phyloP scores from a whole-genome alignment of 2,113 vertebrate genomes.

The Etia nguti region DNA sequence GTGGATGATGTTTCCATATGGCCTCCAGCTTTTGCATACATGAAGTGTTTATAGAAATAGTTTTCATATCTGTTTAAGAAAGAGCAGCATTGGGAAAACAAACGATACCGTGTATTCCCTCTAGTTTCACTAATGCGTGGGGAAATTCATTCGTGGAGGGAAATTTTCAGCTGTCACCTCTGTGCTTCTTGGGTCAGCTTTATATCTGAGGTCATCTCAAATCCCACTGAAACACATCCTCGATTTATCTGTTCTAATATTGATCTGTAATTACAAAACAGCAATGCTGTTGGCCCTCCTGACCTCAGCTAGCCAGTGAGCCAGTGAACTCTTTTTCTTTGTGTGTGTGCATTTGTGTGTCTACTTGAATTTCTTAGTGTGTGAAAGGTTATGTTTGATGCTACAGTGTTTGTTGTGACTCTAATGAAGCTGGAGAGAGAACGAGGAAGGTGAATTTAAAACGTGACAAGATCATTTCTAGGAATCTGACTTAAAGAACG shows the following conservation, averaged over 20 bases:
- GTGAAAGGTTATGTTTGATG: not conserved
- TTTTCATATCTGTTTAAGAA: not conserved
- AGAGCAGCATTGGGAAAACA: not conserved
- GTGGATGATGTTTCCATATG: not conserved
- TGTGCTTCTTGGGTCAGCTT: not conserved
- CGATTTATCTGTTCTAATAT: not conserved
- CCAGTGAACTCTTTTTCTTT: too few species aligned
- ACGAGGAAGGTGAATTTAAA: not conserved
- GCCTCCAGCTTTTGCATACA: not conserved
- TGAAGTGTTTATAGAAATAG: not conserved
- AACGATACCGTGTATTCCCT: rapidly evolving
- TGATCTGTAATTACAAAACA: conserved; percentile 6
- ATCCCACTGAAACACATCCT: not conserved
- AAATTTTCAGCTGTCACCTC: not conserved
- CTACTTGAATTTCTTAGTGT: not conserved
- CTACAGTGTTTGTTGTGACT: not conserved
- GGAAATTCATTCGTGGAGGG: not conserved
- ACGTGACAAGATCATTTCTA: not conserved
- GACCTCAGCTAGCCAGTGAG: not conserved
- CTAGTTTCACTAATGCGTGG: rapidly evolving
- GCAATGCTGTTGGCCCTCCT: not conserved
- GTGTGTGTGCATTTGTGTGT: not conserved
- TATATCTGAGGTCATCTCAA: not conserved
- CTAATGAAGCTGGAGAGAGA: not conserved
- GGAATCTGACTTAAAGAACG: not conserved